Evolutionary conservation across 2,888 invertebrate species (phyloP).

Genomic region (Artemia sinica): DNA sequence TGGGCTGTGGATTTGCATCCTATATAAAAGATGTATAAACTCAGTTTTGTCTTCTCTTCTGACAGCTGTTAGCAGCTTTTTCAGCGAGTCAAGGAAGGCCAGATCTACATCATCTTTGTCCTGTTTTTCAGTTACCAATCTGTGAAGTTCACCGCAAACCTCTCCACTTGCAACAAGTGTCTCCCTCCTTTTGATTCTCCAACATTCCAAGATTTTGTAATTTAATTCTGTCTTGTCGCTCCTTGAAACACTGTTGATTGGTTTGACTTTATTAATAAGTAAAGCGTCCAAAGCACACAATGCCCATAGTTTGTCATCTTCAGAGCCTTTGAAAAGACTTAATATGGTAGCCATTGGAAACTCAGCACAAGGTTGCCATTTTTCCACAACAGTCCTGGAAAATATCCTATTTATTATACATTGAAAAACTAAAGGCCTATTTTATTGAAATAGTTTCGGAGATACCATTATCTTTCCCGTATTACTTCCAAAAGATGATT

Average conservation of each 20-base stretch:
- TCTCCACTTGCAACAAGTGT: neutral
- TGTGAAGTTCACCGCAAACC: neutral
- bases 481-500: no score
- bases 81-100: neutral
- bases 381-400: neutral
- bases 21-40: neutral
- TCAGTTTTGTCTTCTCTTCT: constrained; percentile 5
- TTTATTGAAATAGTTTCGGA: no score
- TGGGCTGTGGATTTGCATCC: neutral
- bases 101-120: neutral
- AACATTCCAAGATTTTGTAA: neutral
- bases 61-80: neutral
- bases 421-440: no score
- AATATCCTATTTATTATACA: neutral
- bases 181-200: constrained; percentile 2
- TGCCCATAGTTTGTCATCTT: constrained; percentile 1
- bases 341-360: neutral
- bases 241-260: neutral
- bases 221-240: neutral
- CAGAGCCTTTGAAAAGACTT: neutral
- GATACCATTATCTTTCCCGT: no score
- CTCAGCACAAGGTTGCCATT: neutral
- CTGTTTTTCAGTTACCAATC: neutral
- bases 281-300: neutral
- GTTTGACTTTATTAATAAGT: neutral